Evolutionary conservation across 2,888 invertebrate species (phyloP), one percentile per base, ranked within the genome.

Genomic region (Polydrusus tereticollis): DNA sequence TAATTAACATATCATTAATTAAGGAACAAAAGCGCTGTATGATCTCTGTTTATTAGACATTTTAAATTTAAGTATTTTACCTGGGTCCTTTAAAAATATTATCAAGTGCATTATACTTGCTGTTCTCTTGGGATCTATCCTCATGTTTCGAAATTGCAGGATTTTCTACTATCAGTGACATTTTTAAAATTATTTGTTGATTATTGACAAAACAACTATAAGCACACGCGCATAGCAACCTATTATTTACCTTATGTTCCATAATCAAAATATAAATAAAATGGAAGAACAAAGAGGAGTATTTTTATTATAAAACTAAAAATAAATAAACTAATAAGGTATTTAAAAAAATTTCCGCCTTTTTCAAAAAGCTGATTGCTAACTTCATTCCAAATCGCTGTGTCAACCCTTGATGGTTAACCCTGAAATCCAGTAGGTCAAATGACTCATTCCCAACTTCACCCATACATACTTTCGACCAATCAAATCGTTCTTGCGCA

Each of bases 61-160:
- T 5, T 7, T 26, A 5, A 7, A 3, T 43, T 20, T 33, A 18
- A 52, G 21, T 41, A 20, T 1, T 33, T 43, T 73, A 74, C 74
- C 71, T 71, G 12, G 70, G 74, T 33, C 68, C 71, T 65, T 74
- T 74, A 69, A 67, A 74, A 52, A 74, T 50, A 10, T 47, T 52
- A 26, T 68, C 74, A 45, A 74, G 60, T 0, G 23, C 64, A 59
- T 55, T 64, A 36, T 52, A 64, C 20, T 62, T 7, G 12, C 16
- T 63, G n/a, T 62, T 72, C 6, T 23, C 45, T 16, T 26, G 55
- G 16, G 14, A 36, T 43, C 58, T 69, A 21, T 64, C 21, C n/a
- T 29, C 14, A 20, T 65, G 55, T 71, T 70, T 41, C 2, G 60
- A 23, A 21, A 6, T 43, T 8, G 26, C n/a, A 43, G 59, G 36